Evolutionary conservation across 2,888 invertebrate species (phyloP).

Genomic region (Andrena camellia): DNA sequence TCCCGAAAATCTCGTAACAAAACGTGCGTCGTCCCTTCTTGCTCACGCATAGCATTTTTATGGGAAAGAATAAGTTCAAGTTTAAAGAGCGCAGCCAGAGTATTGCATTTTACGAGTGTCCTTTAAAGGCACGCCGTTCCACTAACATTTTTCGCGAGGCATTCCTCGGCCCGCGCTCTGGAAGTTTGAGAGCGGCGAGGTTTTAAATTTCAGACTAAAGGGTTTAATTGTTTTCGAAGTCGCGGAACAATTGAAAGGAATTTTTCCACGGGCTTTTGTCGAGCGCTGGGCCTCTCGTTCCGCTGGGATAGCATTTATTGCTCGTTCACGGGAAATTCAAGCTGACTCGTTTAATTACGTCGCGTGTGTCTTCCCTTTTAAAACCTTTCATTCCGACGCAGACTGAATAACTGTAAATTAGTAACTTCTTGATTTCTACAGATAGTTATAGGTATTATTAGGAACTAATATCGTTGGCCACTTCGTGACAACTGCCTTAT

Average conservation of each 20-base stretch:
- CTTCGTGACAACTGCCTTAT: no score
- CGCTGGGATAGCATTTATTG: neutral
- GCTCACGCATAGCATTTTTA: conserved; percentile 25
- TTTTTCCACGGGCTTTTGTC: neutral
- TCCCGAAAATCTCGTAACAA: conserved; percentile 23
- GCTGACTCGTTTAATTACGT: neutral
- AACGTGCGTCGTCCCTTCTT: conserved; percentile 22
- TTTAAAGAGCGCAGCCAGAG: conserved; percentile 39
- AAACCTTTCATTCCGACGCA: no score
- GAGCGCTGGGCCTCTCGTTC: neutral
- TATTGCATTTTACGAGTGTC: conserved; percentile 50
- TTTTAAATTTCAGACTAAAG: conserved; percentile 20
- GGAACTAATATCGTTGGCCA: no score
- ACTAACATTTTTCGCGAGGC: conserved; percentile 16
- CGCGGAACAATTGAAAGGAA: neutral
- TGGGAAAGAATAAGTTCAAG: conserved; percentile 41
- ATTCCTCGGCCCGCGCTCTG: conserved; percentile 5
- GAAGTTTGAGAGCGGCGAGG: neutral
- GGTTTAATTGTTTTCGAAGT: conserved; percentile 31
- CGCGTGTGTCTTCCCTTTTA: no score
- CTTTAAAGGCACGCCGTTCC: conserved; percentile 17
- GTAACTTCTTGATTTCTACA: no score
- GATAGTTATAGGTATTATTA: no score
- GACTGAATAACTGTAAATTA: no score
- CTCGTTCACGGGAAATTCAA: neutral